phyloP scores from a whole-genome alignment of 2,888 invertebrate genomes.

The Cyrtodaria siliqua region DNA sequence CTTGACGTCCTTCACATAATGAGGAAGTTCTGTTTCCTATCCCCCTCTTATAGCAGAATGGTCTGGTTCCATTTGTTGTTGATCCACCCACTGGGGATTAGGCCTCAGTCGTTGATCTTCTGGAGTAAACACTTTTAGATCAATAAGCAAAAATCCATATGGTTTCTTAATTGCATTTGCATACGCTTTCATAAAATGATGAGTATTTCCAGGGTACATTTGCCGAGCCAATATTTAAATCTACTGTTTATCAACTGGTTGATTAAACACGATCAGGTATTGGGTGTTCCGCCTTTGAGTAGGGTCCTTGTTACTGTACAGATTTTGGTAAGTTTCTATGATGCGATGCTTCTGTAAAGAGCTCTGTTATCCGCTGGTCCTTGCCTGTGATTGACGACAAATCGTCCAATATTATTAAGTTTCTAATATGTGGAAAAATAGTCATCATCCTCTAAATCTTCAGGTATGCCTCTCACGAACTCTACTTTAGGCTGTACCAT shows the following conservation, averaged over 20 bases:
- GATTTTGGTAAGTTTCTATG: conserved; percentile 57
- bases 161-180: conserved; percentile 33
- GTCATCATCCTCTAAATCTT: conserved; percentile 48
- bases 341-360: conserved; percentile 58
- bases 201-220: conserved; percentile 47
- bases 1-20: too few relatives aligned
- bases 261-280: conserved; percentile 61
- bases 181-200: conserved; percentile 12
- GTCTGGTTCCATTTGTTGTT: background rate
- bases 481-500: conserved; percentile 41
- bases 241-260: conserved; percentile 57
- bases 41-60: background rate
- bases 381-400: conserved; percentile 42
- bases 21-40: background rate
- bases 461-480: conserved; percentile 55
- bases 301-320: conserved; percentile 59
- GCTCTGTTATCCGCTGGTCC: conserved; percentile 45
- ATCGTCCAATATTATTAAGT: conserved; percentile 57
- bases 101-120: background rate
- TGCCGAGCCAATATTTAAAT: conserved; percentile 56
- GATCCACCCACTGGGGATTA: background rate
- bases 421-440: conserved; percentile 44
- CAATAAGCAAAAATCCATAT: conserved; percentile 19
- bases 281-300: conserved; percentile 64
- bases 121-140: conserved; percentile 14